Evolutionary conservation across 1,140 invertebrate species (phyloP).

Genomic region (Drosophila yakuba): DNA sequence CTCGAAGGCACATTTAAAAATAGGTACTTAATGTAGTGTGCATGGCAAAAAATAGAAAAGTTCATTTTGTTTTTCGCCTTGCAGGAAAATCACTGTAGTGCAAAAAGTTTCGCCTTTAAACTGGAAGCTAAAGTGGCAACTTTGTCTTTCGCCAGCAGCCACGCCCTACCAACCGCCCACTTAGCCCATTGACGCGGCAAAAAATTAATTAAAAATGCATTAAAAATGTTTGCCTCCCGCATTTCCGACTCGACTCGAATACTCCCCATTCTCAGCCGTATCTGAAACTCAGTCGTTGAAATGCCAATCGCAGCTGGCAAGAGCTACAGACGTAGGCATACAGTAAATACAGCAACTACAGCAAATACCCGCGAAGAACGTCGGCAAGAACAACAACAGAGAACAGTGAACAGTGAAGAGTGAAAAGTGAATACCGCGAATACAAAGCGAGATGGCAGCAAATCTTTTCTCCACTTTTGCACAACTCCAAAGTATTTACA

Average conservation of each 20-base stretch:
- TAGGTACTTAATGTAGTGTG: not conserved
- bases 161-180: not conserved
- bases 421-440: slow-evolving; percentile 40
- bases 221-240: slow-evolving; percentile 56
- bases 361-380: slow-evolving; percentile 6
- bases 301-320: slow-evolving; percentile 45
- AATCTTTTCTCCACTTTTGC: slow-evolving; percentile 75
- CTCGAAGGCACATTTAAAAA: no score
- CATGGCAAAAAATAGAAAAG: not conserved
- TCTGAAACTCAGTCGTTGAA: slow-evolving; percentile 11
- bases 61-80: not conserved
- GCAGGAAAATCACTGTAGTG: not conserved
- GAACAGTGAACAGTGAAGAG: slow-evolving; percentile 43
- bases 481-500: slow-evolving; percentile 78
- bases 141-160: slow-evolving; percentile 20
- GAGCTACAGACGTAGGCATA: no score
- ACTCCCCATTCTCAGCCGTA: slow-evolving; percentile 6
- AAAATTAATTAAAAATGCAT: slow-evolving; percentile 81
- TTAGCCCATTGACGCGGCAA: slow-evolving; percentile 32
- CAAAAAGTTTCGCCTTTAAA: slow-evolving; percentile 6
- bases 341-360: not conserved
- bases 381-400: slow-evolving; percentile 9
- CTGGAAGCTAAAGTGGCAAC: slow-evolving; percentile 33
- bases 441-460: slow-evolving; percentile 44
- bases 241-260: slow-evolving; percentile 3